phyloP scores from a whole-genome alignment of 2,797 vertebrate genomes.

The Cichlasoma orientale region DNA sequence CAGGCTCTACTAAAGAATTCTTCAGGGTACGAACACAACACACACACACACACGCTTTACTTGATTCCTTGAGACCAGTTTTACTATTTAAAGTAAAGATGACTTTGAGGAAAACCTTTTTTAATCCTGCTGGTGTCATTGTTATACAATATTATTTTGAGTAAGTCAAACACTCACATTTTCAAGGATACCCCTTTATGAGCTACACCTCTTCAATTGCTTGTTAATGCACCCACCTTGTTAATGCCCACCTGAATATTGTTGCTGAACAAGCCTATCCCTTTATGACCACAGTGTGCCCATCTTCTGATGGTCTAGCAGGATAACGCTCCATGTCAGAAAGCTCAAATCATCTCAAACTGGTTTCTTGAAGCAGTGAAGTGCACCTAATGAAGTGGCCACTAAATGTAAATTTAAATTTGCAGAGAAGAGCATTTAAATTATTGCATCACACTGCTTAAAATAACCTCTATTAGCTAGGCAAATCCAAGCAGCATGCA shows the following conservation, averaged over 20 bases:
- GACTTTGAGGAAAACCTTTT: not conserved
- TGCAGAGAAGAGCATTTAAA: not conserved
- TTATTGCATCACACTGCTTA: not conserved
- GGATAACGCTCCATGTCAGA: too few relatives aligned
- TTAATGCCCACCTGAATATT: too few relatives aligned
- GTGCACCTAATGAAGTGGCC: not conserved
- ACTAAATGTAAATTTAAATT: not conserved
- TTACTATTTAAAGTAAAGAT: not conserved
- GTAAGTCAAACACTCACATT: not conserved
- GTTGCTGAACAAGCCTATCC: too few relatives aligned
- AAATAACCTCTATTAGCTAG: not conserved
- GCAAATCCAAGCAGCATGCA: not conserved
- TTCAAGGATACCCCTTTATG: not conserved
- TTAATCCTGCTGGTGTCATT: not conserved
- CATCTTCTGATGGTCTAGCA: too few relatives aligned
- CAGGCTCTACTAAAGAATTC: slow-evolving; percentile 98
- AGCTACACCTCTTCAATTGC: not conserved
- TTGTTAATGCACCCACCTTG: not conserved
- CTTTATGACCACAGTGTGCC: too few relatives aligned
- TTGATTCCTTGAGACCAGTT: slow-evolving; percentile 10
- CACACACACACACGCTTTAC: not conserved
- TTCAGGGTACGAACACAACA: slow-evolving; percentile 87
- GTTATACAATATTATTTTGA: not conserved
- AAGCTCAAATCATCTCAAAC: too few relatives aligned
- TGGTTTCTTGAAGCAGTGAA: not conserved